Evolutionary conservation across 2,888 invertebrate genomes (phyloP).

Genomic region (Hydropsyche betteni): DNA sequence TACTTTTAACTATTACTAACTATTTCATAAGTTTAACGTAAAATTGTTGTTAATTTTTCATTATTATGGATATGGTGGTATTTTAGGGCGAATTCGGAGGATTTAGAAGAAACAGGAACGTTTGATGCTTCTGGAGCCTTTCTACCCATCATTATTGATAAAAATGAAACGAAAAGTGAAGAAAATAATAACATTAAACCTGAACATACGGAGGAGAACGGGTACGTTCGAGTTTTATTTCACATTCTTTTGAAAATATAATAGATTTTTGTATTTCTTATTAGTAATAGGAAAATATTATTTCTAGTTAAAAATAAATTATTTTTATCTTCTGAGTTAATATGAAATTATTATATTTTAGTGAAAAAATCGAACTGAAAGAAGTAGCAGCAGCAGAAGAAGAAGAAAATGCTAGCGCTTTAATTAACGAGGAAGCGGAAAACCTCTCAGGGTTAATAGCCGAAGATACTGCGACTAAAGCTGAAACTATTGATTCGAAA

Average conservation of each 20-base stretch:
- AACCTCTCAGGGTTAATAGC: neutral
- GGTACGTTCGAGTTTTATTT: neutral
- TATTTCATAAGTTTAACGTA: neutral
- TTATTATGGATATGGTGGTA: neutral
- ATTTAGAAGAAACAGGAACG: constrained; percentile 30
- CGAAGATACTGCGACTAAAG: too few species aligned
- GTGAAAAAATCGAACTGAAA: too few species aligned
- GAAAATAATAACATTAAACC: neutral
- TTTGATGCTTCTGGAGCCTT: constrained; percentile 35
- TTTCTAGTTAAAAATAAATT: too few species aligned
- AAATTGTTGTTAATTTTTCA: constrained; percentile 6
- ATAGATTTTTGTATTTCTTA: too few species aligned
- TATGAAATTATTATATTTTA: too few species aligned
- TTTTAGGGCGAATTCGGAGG: constrained; percentile 33
- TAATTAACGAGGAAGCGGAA: neutral
- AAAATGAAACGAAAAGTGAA: neutral
- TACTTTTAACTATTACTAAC: neutral
- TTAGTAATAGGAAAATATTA: too few species aligned
- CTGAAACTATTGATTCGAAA: too few species aligned
- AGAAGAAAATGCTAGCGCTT: neutral
- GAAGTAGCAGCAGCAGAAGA: neutral
- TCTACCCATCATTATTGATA: neutral
- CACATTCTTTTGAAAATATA: too few species aligned
- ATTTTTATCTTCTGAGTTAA: too few species aligned
- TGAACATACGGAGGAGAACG: neutral